Conservation (phyloP, 2,113 vertebrate species). For the Australoheros scitulus region DNA sequence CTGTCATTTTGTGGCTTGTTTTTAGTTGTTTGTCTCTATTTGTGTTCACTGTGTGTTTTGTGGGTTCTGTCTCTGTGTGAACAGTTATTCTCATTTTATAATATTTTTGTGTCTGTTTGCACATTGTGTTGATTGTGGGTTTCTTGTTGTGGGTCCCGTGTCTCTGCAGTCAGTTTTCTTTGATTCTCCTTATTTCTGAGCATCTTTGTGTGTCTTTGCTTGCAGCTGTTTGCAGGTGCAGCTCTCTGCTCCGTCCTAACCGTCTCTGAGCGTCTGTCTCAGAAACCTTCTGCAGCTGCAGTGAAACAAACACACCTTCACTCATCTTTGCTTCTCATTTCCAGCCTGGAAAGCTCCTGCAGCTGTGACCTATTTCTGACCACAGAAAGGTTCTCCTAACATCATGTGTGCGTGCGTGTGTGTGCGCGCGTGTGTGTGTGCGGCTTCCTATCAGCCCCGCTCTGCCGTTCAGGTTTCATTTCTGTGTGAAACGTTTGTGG, state of each 20-base stretch:
- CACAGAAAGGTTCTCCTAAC: neutral
- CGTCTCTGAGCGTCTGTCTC: neutral
- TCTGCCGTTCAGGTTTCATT: rapidly evolving
- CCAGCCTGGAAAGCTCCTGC: neutral
- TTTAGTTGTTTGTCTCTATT: neutral
- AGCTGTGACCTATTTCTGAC: neutral
- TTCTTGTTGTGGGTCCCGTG: neutral
- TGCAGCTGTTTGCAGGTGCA: neutral
- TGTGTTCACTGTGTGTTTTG: rapidly evolving
- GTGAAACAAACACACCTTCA: neutral
- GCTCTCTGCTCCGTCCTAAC: neutral
- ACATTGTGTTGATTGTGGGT: too few relatives aligned
- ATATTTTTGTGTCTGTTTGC: too few relatives aligned
- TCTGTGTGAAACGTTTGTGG: neutral
- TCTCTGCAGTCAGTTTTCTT: rapidly evolving
- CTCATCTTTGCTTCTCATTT: neutral
- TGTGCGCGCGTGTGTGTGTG: neutral
- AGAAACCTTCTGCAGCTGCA: rapidly evolving
- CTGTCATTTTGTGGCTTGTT: neutral
- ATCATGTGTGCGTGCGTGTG: too few relatives aligned
- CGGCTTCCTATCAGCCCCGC: neutral
- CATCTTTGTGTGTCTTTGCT: neutral
- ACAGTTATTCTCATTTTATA: neutral
- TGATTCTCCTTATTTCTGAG: rapidly evolving
- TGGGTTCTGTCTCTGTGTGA: neutral